Evolutionary conservation across 2,888 invertebrate genomes (phyloP), one percentile per base, ranked within the genome.

Genomic region (Rugalucina vietnamica): DNA sequence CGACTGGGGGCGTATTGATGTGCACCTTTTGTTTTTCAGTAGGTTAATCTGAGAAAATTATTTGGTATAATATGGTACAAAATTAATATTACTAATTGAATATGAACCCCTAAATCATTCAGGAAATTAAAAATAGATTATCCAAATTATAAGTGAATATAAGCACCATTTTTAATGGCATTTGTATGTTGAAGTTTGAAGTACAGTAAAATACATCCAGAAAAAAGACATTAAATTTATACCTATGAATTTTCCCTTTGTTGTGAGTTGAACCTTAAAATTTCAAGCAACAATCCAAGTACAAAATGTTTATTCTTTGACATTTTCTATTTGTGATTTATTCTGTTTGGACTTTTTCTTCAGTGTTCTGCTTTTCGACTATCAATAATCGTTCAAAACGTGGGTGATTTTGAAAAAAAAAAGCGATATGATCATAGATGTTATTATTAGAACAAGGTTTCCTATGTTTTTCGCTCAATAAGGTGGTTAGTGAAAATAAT

Each of bases 181-280:
- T 34, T 65, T 65, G 65, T 65, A 65, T 65, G 65, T 65, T 65
- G 65, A 65, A 65, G 32, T 65, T 32, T 65, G 32, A 65, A 65
- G 12, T 27, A 65, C 34, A 34, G 65, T 65, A 65, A 65, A 65
- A 65, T 34, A 65, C 65, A 65, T 65, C 65, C 32, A 34, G 65
- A 74, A 74, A 57, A 65, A 39, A 57, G 77, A 77, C 73, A 73
- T 74, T 79, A 65, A 79, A 74, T 74, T 43, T 65, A 43, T 74
- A 65, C 73, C 79, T 73, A 73, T 74, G 49, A 79, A 79, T 57
- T 39, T 39, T 69, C 43, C 79, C 74, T 79, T 79, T 73, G 36
- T 34, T 50, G 57, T 32, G 39, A 43, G 14, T 34, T 79, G 60
- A 43, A 60, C 79, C 69, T 34, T 79, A 50, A 79, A 79, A 79